Conservation (phyloP, 2,888 invertebrate genomes). For the Nezara viridula region DNA sequence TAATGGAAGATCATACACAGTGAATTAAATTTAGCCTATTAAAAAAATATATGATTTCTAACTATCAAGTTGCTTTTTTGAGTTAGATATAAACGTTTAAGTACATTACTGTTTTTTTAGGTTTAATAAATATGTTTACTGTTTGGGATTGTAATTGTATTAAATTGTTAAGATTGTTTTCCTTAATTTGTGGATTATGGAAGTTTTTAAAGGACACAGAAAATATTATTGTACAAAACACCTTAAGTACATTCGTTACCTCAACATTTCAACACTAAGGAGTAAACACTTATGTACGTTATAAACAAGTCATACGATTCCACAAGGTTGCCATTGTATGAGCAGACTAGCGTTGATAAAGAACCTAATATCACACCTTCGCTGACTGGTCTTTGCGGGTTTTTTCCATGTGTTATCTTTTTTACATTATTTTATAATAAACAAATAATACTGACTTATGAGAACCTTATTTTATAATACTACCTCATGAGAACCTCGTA, state of each 20-base stretch:
- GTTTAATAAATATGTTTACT: background rate
- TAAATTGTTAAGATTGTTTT: background rate
- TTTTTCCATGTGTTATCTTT: background rate
- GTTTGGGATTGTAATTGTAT: background rate
- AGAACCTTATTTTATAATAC: too few species aligned
- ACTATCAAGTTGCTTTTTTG: too few species aligned
- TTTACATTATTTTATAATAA: background rate
- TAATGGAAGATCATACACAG: too few species aligned
- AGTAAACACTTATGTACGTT: background rate
- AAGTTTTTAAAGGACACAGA: background rate
- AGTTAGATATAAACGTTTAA: too few species aligned
- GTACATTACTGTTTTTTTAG: too few species aligned
- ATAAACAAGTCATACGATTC: background rate
- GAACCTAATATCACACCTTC: background rate
- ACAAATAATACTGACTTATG: too few species aligned
- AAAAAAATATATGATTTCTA: too few species aligned
- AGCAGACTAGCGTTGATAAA: background rate
- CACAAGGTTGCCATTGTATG: slow-evolving; percentile 8
- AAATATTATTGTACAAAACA: background rate
- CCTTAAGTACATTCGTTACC: background rate
- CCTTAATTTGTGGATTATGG: background rate
- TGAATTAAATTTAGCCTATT: too few species aligned
- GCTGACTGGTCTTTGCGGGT: background rate
- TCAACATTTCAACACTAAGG: background rate
- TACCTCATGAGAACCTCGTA: too few species aligned